Conservation (phyloP, 2,888 invertebrate species). For the Ormia ochracea region DNA sequence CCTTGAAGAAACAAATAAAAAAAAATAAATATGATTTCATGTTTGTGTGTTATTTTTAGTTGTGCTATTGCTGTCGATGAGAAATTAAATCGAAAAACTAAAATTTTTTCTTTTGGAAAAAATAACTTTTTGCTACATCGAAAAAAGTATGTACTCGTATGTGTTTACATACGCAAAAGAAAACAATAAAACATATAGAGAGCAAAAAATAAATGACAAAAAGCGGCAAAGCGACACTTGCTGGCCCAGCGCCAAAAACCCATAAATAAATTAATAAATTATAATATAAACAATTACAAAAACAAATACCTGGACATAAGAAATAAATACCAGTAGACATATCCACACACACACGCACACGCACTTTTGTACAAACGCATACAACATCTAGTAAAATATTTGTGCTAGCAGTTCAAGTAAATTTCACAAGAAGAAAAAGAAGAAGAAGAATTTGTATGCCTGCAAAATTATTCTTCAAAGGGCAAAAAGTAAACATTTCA, state of each 20-base stretch:
- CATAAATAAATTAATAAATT: conserved; percentile 44
- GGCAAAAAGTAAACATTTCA: neutral
- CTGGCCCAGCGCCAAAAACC: conserved; percentile 59
- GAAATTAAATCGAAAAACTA: conserved; percentile 1
- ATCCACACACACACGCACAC: neutral
- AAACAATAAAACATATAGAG: neutral
- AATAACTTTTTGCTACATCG: conserved; percentile 8
- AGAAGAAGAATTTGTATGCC: neutral
- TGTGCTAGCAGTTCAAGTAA: conserved; percentile 5
- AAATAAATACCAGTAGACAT: neutral
- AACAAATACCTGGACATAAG: neutral
- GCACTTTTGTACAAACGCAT: neutral
- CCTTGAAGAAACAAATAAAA: too few species aligned
- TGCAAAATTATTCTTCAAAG: neutral
- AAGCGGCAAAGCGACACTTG: conserved; percentile 63
- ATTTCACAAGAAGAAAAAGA: neutral
- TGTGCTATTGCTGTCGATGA: neutral
- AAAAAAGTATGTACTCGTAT: conserved; percentile 3
- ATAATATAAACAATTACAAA: conserved; percentile 16
- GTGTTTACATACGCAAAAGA: neutral
- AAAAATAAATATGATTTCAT: conserved; percentile 55
- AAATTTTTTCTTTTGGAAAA: conserved; percentile 25
- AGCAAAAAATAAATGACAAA: conserved; percentile 45
- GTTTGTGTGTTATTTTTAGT: conserved; percentile 58
- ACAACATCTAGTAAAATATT: neutral